Base-by-base conservation (phyloP, 2,888 invertebrate genomes). In the Taenaris catops region DNA sequence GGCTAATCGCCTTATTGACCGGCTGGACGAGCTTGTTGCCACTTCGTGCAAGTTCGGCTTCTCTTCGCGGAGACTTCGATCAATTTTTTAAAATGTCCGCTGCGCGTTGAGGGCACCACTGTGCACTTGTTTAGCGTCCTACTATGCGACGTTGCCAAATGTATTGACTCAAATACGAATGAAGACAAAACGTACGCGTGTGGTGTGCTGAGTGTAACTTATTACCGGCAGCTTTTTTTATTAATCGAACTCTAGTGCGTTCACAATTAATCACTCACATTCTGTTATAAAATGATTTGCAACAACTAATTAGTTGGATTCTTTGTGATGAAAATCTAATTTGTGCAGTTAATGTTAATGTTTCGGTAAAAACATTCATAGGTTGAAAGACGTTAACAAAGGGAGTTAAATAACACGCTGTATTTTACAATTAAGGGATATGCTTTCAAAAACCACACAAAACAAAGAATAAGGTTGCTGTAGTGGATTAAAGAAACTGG, bases 1-100 rank as follows among this genome's bases (percentile, higher is more conserved):
- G 76, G 73, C 78, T 79, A 83, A 81, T 81, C 78, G 74, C 75
- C 81, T 79, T 86, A 86, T 86, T 86, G 86, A 86, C 86, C 86
- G 86, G 86, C 83, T 71, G 80, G 78, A 79, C 81, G 71, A 58
- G 71, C 63, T 71, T 73, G 84, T 83, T 76, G 78, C 80, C 75
- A 66, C 72, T 74, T 80, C 79, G 80, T 76, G 76, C 73, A 70
- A 47, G 56, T 60, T 80, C 80, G 75, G 64, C 58, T 61, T 58
- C 63, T 59, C 61, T 74, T 79, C 83, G 81, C 66, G 54, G 62
- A 60, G 46, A 53, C 66, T 49, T 70, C 31, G 70, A 61, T 61
- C 58, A n/a, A 61, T 74, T 76, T 31, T 69, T 63, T 53, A 57
- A 63, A 63, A 58, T 60, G 61, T 62, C 84, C 86, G 80, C 83